Percentiles rank a stretch among this genome's conserved stretches.
Evolutionary conservation across 2,113 vertebrate genomes (phyloP).

Genomic region (Astur gentilis): DNA sequence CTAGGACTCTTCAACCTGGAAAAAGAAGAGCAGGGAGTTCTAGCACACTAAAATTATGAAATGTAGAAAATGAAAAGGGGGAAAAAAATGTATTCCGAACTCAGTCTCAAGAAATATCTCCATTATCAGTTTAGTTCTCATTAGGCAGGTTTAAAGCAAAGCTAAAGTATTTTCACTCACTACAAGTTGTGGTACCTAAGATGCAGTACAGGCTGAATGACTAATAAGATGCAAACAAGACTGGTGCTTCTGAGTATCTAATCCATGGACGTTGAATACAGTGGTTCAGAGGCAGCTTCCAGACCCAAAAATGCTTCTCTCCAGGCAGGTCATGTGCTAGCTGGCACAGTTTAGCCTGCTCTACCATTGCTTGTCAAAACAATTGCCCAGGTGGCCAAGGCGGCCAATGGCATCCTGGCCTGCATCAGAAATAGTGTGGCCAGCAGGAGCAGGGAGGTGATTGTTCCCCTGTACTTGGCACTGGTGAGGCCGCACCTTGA

Average conservation of each 20-base stretch:
- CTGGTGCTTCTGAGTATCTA: neutral
- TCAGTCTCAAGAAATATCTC: neutral
- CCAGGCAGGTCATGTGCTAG: neutral
- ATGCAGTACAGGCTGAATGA: neutral
- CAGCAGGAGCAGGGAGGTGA: too few species aligned
- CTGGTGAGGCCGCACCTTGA: too few species aligned
- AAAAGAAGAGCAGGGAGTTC: neutral
- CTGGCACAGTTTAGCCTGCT: neutral
- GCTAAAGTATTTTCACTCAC: neutral
- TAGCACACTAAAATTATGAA: neutral
- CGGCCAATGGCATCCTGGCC: too few species aligned
- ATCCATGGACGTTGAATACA: rapidly evolving
- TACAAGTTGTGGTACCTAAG: neutral
- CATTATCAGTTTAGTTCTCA: neutral
- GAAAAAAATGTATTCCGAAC: neutral
- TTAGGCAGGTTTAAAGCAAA: neutral
- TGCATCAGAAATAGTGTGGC: too few species aligned
- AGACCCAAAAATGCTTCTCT: neutral
- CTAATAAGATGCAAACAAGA: neutral
- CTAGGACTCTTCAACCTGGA: neutral
- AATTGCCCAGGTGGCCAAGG: neutral
- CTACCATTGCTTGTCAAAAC: neutral
- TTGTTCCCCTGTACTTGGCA: too few species aligned
- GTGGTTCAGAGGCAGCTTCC: neutral
- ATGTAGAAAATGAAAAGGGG: neutral